Evolutionary conservation across 1,140 invertebrate genomes (phyloP), one percentile per base, ranked within the genome.

Genomic region (Penaeus japonicus): DNA sequence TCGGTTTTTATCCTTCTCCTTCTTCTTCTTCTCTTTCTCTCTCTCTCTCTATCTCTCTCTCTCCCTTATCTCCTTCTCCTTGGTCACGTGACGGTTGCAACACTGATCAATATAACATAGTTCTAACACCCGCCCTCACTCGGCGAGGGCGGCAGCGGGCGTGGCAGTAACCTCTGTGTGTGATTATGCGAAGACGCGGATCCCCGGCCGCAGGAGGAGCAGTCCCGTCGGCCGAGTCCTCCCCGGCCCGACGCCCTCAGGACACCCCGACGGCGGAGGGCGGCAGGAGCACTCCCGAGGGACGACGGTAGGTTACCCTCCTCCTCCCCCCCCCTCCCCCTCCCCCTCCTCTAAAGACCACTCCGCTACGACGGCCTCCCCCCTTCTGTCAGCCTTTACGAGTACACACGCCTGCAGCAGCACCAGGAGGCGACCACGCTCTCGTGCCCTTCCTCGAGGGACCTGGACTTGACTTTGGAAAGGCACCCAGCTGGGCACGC

Each of bases 231-330:
- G 39, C 39, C 17, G 82, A 84, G 65, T 62, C 62, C n/a, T 84
- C 82, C 39, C 82, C 82, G 39, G 82, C 82, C 20, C 57, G 65
- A 18, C 20, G 32, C 22, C 70, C 53, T 73, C n/a, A 54, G 39
- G 82, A 53, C 62, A 70, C 39, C 39, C 39, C 47, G 82, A 24
- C 65, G 35, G 82, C 32, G 30, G 22, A 35, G 15, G 75, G 82
- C 47, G 62, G 65, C 62, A 47, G 53, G 27, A 84, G 82, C 47
- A 84, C 82, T 24, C 82, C 82, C 27, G 82, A 84, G 82, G 70
- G 62, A 53, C 59, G 82, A 70, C 55, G 75, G 32, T 62, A 73
- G 82, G 53, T 20, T 47, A 47, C 35, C 75, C 75, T 30, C 77
- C 32, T 18, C 17, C 32, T 22, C n/a, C 15, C 7, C 35, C 32